Evolutionary conservation across 2,113 vertebrate genomes (phyloP).

Genomic region (Macroglossus sobrinus): DNA sequence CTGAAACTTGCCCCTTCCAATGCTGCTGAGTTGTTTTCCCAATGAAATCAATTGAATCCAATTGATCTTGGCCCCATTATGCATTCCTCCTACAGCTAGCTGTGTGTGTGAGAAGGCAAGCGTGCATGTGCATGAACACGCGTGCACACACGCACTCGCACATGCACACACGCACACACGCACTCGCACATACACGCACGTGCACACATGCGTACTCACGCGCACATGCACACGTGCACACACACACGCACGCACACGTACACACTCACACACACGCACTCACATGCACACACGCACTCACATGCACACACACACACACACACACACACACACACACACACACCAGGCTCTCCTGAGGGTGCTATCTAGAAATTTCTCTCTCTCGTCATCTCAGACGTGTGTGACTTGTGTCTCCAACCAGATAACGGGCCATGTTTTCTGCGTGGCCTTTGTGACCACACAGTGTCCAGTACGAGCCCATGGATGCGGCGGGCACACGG

Average conservation of each 20-base stretch:
- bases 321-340: no score
- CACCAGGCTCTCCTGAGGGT: background rate
- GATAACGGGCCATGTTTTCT: background rate
- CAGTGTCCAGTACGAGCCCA: background rate
- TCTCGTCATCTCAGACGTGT: background rate
- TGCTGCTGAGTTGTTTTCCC: slow-evolving; percentile 37
- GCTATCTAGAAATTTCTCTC: background rate
- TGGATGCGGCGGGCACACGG: background rate
- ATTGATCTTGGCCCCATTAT: slow-evolving; percentile 19
- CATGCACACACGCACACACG: no score
- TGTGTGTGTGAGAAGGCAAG: rapidly evolving
- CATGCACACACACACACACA: rapidly evolving
- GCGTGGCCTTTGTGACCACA: background rate
- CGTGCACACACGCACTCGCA: rapidly evolving
- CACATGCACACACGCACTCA: rapidly evolving
- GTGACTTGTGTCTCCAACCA: background rate
- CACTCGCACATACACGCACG: rapidly evolving
- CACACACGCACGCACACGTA: rapidly evolving
- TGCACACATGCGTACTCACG: rapidly evolving
- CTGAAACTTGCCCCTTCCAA: background rate
- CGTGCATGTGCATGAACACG: rapidly evolving
- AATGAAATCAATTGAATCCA: slow-evolving; percentile 45
- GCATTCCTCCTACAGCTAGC: slow-evolving; percentile 5
- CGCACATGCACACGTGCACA: rapidly evolving
- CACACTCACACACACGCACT: no score